Evolutionary conservation across 2,797 vertebrate genomes (phyloP), one percentile per base, ranked within the genome.

Genomic region (Argyrosomus regius): DNA sequence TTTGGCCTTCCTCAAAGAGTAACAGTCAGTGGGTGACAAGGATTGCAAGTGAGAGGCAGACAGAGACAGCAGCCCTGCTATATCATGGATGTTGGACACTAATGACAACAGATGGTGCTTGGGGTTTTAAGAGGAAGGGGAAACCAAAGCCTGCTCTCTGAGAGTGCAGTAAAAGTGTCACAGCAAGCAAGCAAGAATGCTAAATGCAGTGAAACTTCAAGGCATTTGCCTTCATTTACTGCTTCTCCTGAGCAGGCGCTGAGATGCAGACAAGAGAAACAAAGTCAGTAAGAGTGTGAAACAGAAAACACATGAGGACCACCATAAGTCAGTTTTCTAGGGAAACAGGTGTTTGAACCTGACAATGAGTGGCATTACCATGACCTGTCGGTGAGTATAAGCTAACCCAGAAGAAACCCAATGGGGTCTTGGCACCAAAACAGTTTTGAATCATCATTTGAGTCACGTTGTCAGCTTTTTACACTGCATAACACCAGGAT

Each of bases 61-160:
- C 14, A 52, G 73, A 80, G 72, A 86, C n/a, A 46, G 77, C 72
- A 72, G 75, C 64, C 45, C 52, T 64, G 78, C 83, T 83, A 78
- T 60, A 84, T 70, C 70, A 81, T 82, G 60, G 68, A 82, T 78
- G 78, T 72, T 77, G 80, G 88, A 89, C 83, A 85, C 75, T 81
- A 89, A 86, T 85, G 88, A 82, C 72, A 80, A 84, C 90, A 94
- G 84, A 92, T 87, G 87, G 89, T 73, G 73, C 70, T 78, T 74
- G 60, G 69, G 61, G 77, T 80, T 90, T 83, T 80, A 84, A 82
- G 77, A 72, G 67, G 69, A 77, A 77, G 58, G 49, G 64, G 65
- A 68, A 83, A 78, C 72, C 63, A 78, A 28, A 82, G 83, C 43
- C 70, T 54, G 78, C 73, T 83, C 60, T 80, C 68, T 68, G 67